Evolutionary conservation across 2,888 invertebrate species (phyloP), one percentile per base, ranked within the genome.

Genomic region (Cybosia mesomella): DNA sequence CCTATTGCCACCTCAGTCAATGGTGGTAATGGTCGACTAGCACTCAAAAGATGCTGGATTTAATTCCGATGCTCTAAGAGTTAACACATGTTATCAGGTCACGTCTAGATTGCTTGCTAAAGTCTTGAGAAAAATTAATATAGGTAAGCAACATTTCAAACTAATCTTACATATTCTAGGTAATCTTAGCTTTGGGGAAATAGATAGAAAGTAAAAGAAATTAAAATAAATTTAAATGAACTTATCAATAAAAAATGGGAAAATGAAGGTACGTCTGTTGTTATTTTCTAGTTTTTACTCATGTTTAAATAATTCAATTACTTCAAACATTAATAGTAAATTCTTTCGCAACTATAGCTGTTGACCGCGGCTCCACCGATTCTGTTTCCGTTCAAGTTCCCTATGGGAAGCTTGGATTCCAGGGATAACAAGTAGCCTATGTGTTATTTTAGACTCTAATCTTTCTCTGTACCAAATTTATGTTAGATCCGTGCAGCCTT

Each of bases 241-340:
- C 43, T 18, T 18, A n/a, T 13, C 15, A 43, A 43, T 43, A 43
- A 18, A 43, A 11, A 43, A 43, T 39, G 15, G 13, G 15, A 39
- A 4, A 39, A 39, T 39, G 5, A 4, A 15, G 36, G 3, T 15
- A 34, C 5, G 5, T 5, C 7, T 7, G 7, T 43, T 49, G 18
- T 49, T n/a, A 43, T 49, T n/a, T 49, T 49, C 9, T 49, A 0
- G 18, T n/a, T 9, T 49, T 49, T n/a, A 49, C n/a, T n/a, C 7
- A 49, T 49, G 49, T 49, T 49, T 49, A n/a, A n/a, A 49, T 49
- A 49, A 49, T n/a, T n/a, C n/a, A 49, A 49, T n/a, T 49, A 49
- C 1, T 18, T n/a, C 49, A 9, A 49, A 9, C 49, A 49, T 49
- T 49, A 49, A n/a, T n/a, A n/a, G n/a, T 5, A 49, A 49, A n/a